Conservation (phyloP, 2,888 invertebrate genomes). For the Drosophila koepferae region DNA sequence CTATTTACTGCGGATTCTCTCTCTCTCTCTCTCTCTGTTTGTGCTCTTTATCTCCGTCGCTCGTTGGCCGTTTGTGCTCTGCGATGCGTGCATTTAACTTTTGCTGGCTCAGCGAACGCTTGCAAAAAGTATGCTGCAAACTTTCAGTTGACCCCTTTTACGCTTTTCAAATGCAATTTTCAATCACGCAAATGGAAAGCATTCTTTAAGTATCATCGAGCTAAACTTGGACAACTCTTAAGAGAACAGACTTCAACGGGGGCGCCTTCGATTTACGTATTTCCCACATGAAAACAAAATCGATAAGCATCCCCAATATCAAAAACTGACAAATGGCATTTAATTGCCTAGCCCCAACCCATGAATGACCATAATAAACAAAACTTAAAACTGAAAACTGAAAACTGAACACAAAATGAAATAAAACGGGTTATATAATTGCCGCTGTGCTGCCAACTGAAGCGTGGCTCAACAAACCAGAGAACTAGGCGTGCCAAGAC, state of each 20-base stretch:
- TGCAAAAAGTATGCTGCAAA: conserved; percentile 32
- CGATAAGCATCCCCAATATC: conserved; percentile 21
- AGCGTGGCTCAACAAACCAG: conserved; percentile 56
- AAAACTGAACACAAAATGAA: conserved; percentile 11
- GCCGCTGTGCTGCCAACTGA: conserved; percentile 42
- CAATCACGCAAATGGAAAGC: conserved; percentile 47
- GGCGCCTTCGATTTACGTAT: conserved; percentile 16
- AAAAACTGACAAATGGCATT: conserved; percentile 76
- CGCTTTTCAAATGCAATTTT: conserved; percentile 27
- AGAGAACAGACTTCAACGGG: conserved; percentile 45
- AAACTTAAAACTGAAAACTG: conserved; percentile 1
- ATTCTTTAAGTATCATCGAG: conserved; percentile 8
- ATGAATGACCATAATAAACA: conserved; percentile 38
- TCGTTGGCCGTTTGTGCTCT: conserved; percentile 16
- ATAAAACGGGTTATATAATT: conserved; percentile 71
- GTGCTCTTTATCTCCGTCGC: neutral
- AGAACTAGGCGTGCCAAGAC: conserved; percentile 68
- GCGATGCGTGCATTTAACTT: conserved; percentile 37
- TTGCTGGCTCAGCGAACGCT: conserved; percentile 37
- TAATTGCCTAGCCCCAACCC: conserved; percentile 73
- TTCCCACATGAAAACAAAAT: neutral
- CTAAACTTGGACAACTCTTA: neutral
- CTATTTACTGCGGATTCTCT: neutral
- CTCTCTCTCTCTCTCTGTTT: neutral
- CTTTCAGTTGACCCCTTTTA: conserved; percentile 21